Evolutionary conservation across 2,797 vertebrate genomes (phyloP).

Genomic region (Emys orbicularis): DNA sequence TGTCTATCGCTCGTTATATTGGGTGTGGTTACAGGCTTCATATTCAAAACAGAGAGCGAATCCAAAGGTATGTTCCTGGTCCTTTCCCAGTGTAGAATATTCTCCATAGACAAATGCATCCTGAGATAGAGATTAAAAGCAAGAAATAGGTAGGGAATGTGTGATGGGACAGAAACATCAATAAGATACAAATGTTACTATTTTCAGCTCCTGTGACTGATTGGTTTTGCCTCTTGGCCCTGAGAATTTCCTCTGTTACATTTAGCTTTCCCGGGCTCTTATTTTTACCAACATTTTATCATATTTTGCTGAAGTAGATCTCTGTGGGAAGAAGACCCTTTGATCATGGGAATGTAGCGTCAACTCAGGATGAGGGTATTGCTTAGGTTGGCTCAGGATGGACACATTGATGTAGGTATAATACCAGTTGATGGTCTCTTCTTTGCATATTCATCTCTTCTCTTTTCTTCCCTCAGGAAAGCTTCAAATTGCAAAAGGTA

Average conservation of each 20-base stretch:
- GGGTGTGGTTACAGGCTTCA: background rate
- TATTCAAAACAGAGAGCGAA: background rate
- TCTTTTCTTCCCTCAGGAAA: background rate
- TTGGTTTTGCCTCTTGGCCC: background rate
- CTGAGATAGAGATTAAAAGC: background rate
- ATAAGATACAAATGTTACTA: background rate
- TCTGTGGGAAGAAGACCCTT: background rate
- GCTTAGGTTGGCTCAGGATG: background rate
- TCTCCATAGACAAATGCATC: background rate
- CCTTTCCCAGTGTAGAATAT: background rate
- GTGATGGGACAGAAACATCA: background rate
- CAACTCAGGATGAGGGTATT: background rate
- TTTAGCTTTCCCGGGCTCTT: background rate
- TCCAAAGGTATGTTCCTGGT: background rate
- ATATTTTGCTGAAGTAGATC: background rate
- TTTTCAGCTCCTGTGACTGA: background rate
- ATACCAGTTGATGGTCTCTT: background rate
- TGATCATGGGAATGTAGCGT: background rate
- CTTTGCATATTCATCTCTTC: background rate
- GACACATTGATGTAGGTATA: background rate
- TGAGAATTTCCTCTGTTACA: background rate
- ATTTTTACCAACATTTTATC: background rate
- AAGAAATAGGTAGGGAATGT: background rate
- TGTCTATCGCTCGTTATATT: background rate
- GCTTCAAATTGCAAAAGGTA: background rate